Evolutionary conservation across 2,797 vertebrate genomes (phyloP).

Genomic region (Selene dorsalis): DNA sequence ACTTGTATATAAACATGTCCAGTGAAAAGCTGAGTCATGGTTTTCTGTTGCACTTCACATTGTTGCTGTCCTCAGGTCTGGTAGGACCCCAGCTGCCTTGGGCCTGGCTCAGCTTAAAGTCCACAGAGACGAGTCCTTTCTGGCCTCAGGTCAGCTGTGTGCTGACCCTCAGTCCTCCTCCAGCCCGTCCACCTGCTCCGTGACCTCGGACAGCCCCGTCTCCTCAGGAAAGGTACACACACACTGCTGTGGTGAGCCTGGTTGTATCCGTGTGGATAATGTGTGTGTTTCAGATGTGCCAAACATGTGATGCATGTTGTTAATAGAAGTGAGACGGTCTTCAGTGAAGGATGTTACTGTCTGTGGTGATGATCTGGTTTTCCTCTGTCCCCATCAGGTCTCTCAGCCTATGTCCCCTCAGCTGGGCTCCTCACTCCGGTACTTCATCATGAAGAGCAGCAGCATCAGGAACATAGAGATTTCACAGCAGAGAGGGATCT

Average conservation of each 20-base stretch:
- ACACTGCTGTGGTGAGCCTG: neutral
- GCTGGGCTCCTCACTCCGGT: conserved; percentile 78
- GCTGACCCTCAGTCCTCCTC: conserved; percentile 81
- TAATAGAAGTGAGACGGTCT: too few species aligned
- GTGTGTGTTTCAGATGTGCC: too few species aligned
- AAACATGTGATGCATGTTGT: too few species aligned
- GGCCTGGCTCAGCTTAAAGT: conserved; percentile 74
- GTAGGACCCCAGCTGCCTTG: conserved; percentile 70
- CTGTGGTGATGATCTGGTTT: neutral
- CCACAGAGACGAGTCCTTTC: conserved; percentile 76
- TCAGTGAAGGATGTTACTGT: neutral
- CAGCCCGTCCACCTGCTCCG: conserved; percentile 81
- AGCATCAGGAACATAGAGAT: conserved; percentile 91
- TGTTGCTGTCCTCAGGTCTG: conserved; percentile 62
- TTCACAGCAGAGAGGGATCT: conserved; percentile 93
- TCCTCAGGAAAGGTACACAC: conserved; percentile 85
- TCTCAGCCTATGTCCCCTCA: conserved; percentile 81
- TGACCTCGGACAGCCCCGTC: conserved; percentile 78
- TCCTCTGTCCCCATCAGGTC: conserved; percentile 66
- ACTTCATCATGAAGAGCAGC: conserved; percentile 96
- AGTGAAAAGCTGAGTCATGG: neutral
- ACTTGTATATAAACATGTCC: too few species aligned
- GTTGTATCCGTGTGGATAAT: too few species aligned
- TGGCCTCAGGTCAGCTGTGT: conserved; percentile 70
- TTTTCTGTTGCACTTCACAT: neutral